Conservation (phyloP, 2,797 vertebrate genomes). For the Melanotaenia parkinsoni region DNA sequence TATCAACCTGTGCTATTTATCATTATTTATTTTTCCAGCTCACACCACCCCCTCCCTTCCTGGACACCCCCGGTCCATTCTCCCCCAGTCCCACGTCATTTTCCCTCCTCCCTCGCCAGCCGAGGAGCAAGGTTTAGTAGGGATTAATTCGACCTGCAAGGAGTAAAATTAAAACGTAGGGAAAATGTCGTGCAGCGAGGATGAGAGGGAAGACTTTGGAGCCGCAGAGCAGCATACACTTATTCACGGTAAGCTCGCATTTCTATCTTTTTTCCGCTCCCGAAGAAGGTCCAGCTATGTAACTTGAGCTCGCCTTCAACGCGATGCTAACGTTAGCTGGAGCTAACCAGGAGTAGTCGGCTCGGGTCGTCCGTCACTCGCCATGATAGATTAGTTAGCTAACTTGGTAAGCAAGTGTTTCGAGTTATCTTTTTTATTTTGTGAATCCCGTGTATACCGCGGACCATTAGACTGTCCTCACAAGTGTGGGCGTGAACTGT, state of each 20-base stretch:
- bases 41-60: constrained; percentile 70
- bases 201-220: constrained; percentile 81
- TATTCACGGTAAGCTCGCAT: constrained; percentile 76
- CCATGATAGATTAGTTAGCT: constrained; percentile 71
- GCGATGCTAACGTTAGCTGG: constrained; percentile 71
- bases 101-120: constrained; percentile 81
- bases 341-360: constrained; percentile 63
- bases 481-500: constrained; percentile 44
- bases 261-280: background rate
- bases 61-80: constrained; percentile 80
- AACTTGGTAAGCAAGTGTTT: constrained; percentile 66
- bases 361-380: constrained; percentile 65
- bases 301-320: constrained; percentile 64
- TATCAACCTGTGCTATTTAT: constrained; percentile 44
- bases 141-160: constrained; percentile 69
- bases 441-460: background rate
- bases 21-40: constrained; percentile 53
- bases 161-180: constrained; percentile 49
- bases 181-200: constrained; percentile 85
- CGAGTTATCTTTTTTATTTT: background rate
- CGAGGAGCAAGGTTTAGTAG: constrained; percentile 72
- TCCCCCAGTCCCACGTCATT: constrained; percentile 80
- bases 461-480: background rate
- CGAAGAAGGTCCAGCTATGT: constrained; percentile 64
- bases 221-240: constrained; percentile 72